Conservation (phyloP, 2,113 vertebrate species). For the Hydrochoerus hydrochaeris region DNA sequence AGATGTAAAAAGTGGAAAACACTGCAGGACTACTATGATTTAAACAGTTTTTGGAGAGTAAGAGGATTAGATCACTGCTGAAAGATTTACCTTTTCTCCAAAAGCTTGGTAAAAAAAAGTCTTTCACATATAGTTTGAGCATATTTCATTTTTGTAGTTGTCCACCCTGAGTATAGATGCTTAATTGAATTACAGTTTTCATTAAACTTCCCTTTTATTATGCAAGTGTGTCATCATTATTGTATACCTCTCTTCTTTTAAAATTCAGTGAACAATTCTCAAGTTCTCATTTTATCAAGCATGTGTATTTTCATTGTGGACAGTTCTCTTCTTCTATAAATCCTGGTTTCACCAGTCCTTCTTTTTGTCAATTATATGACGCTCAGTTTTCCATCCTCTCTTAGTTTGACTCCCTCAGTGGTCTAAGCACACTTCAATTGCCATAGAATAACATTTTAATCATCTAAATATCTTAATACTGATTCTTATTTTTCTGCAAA, state of each 20-base stretch:
- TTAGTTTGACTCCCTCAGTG: neutral
- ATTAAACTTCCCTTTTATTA: neutral
- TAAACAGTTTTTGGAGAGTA: neutral
- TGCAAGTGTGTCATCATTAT: neutral
- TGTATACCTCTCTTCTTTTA: neutral
- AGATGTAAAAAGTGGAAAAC: neutral
- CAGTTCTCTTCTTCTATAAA: neutral
- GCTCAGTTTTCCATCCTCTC: neutral
- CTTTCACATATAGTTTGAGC: neutral
- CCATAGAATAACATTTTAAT: neutral
- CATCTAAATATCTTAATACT: neutral
- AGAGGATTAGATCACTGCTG: accelerated
- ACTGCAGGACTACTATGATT: neutral
- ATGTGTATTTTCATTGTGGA: neutral
- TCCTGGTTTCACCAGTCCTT: neutral
- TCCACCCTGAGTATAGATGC: neutral
- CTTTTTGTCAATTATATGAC: neutral
- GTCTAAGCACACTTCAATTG: neutral
- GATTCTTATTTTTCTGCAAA: neutral
- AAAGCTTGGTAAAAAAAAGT: neutral
- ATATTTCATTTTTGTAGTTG: neutral
- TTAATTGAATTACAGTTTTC: neutral
- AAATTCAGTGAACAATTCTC: neutral
- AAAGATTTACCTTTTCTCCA: neutral
- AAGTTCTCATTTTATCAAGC: neutral